These are phyloP conservation scores for Eulemur mongoz DNA, from an alignment of 2,797 vertebrate genomes.

Conservation along the genomic window DNA sequence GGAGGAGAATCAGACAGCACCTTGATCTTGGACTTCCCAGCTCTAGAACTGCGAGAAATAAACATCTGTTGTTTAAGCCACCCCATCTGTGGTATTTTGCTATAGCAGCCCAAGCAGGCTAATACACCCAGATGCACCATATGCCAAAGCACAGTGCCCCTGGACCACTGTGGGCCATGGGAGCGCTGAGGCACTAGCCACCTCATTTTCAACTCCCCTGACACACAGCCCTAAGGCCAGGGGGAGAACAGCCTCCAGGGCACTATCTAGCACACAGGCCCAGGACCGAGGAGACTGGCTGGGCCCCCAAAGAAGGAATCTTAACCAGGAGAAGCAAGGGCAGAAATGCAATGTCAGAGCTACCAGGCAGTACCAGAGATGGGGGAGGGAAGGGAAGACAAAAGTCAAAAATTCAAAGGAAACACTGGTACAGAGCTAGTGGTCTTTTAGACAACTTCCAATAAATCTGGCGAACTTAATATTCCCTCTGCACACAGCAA, in stretches of 20 bases:
- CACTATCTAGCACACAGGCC: neutral
- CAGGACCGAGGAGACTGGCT: neutral
- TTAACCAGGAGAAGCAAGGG: neutral
- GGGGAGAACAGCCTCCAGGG: neutral
- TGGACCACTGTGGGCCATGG: neutral
- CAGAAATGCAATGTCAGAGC: neutral
- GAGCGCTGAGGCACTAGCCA: neutral
- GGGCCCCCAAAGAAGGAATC: neutral
- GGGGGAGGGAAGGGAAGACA: neutral
- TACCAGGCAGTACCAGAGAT: neutral
- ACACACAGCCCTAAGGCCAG: neutral
- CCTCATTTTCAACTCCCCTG: neutral
- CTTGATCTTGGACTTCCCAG: neutral
- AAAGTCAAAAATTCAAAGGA: neutral
- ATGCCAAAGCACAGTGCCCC: neutral
- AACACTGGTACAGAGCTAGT: neutral
- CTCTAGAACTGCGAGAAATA: neutral
- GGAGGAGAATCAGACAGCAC: neutral
- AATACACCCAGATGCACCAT: neutral
- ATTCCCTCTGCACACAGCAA: neutral
- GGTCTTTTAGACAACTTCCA: neutral
- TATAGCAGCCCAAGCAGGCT: neutral
- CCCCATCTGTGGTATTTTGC: neutral
- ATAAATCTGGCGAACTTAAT: neutral
- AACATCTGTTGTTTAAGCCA: neutral